Evolutionary conservation across 2,888 invertebrate genomes (phyloP).

Genomic region (Abscondita cerata): DNA sequence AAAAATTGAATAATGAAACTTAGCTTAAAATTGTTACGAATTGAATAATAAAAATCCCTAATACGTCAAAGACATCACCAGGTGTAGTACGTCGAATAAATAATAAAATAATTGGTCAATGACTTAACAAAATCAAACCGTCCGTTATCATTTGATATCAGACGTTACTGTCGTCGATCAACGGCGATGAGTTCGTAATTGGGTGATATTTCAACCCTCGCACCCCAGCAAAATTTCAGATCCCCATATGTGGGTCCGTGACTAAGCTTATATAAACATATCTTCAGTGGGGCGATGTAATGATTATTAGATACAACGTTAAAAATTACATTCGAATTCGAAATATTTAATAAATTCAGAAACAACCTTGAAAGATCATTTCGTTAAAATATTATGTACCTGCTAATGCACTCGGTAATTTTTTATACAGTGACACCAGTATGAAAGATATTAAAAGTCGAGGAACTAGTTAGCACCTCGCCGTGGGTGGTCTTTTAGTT

Average conservation of each 20-base stretch:
- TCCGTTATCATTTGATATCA: conserved; percentile 50
- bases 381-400: too few species aligned
- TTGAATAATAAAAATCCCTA: conserved; percentile 20
- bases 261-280: conserved; percentile 50
- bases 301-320: conserved; percentile 15
- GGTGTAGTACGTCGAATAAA: conserved; percentile 37
- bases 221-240: conserved; percentile 22
- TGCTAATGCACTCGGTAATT: conserved; percentile 56
- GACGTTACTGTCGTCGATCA: conserved; percentile 52
- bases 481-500: conserved; percentile 46
- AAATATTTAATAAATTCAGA: too few species aligned
- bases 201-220: conserved; percentile 49
- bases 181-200: conserved; percentile 53
- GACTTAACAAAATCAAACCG: conserved; percentile 54
- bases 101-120: conserved; percentile 53
- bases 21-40: conserved; percentile 17
- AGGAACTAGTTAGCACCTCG: conserved; percentile 46
- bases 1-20: background rate
- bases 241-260: conserved; percentile 46
- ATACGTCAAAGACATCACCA: conserved; percentile 33
- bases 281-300: conserved; percentile 26
- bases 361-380: too few species aligned
- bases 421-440: conserved; percentile 48
- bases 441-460: conserved; percentile 40
- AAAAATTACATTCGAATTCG: conserved; percentile 11